These are phyloP conservation scores for Clusia tigrina DNA, from an alignment of 2,888 invertebrate species.

Conservation along the genomic window DNA sequence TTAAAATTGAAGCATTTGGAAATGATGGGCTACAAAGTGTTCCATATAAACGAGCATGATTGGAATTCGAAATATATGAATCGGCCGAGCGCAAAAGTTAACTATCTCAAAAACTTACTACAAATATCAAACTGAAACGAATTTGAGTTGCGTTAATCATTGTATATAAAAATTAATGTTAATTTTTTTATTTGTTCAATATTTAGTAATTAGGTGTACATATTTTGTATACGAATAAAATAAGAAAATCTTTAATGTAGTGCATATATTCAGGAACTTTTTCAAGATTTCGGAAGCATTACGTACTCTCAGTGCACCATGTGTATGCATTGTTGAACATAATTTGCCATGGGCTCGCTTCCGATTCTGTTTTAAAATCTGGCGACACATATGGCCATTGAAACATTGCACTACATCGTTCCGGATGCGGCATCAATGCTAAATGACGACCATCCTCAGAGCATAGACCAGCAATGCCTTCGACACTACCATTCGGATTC, in stretches of 20 bases:
- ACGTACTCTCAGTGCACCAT: conserved; percentile 74
- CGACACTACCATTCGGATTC: conserved; percentile 91
- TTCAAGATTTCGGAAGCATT: not conserved
- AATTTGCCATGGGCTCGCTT: conserved; percentile 86
- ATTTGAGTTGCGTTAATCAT: no score
- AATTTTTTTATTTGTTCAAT: conserved; percentile 5
- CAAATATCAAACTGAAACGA: conserved; percentile 49
- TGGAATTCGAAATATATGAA: conserved; percentile 69
- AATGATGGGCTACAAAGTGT: conserved; percentile 71
- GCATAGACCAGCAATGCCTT: conserved; percentile 88
- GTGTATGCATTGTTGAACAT: conserved; percentile 90
- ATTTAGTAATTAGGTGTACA: not conserved
- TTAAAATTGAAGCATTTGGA: conserved; percentile 70
- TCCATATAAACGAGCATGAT: conserved; percentile 66
- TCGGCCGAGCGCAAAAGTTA: conserved; percentile 64
- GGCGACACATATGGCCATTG: conserved; percentile 82
- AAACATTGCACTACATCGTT: conserved; percentile 88
- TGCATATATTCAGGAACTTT: not conserved
- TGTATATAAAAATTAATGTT: not conserved
- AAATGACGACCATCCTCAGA: conserved; percentile 92
- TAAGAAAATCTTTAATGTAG: not conserved
- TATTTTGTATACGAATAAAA: not conserved
- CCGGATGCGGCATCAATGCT: conserved; percentile 99
- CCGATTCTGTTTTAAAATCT: conserved; percentile 63
- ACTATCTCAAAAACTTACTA: conserved; percentile 63